A percentile compares a stretch with the other conserved stretches of the same genome.
Conservation (phyloP, 2,113 vertebrate species). For the Terrapene triunguis region DNA sequence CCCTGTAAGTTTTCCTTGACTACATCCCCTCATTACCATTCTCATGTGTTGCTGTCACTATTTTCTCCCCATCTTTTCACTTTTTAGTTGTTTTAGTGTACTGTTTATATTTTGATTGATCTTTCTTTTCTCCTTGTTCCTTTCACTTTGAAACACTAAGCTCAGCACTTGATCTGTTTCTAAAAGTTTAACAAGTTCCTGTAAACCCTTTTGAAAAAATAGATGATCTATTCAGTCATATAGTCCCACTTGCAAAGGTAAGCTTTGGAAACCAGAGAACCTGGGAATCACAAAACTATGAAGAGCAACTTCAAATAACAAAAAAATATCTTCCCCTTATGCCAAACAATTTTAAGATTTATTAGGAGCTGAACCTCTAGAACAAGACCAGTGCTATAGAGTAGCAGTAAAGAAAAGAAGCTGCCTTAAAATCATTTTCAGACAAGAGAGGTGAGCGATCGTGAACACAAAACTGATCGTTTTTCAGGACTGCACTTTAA, state of each 20-base stretch:
- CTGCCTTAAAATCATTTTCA: not conserved
- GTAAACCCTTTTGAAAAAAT: not conserved
- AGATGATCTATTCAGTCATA: rapidly evolving
- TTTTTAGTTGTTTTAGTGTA: not conserved
- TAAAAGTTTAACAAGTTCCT: not conserved
- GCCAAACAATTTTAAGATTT: not conserved
- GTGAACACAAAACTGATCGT: not conserved
- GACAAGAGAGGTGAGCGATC: not conserved
- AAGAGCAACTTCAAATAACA: not conserved
- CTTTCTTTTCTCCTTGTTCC: not conserved
- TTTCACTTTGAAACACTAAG: not conserved
- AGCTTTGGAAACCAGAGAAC: not conserved
- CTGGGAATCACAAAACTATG: not conserved
- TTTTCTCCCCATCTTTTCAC: not conserved
- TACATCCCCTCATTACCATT: not conserved
- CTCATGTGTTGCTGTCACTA: not conserved
- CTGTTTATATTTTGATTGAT: not conserved
- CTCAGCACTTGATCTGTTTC: not conserved
- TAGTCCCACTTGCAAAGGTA: not conserved
- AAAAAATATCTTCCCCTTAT: not conserved
- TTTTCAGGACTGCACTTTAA: not conserved
- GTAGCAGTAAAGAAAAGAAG: not conserved
- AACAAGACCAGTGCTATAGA: not conserved
- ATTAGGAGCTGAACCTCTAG: not conserved
- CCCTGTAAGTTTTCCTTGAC: not conserved